phyloP scores from a whole-genome alignment of 92 coral and sea anemone genomes.

The Epizoanthus stellaris region DNA sequence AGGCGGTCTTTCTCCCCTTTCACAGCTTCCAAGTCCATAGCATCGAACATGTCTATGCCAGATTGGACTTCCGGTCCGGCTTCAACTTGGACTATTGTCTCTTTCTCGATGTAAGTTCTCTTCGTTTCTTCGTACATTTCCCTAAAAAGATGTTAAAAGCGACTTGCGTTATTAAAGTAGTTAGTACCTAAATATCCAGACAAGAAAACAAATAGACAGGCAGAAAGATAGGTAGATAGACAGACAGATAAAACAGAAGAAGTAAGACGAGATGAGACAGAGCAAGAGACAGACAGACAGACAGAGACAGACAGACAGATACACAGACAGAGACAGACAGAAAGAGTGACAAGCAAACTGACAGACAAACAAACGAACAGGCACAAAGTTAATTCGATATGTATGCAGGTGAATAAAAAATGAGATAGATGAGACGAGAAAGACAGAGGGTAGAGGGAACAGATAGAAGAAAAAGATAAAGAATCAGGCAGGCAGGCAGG shows the following conservation, averaged over 20 bases:
- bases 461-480: background rate
- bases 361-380: too few species aligned
- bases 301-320: background rate
- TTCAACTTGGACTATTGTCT: conserved; percentile 63
- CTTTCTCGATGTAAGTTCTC: conserved; percentile 65
- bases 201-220: background rate
- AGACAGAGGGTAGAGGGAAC: background rate
- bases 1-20: conserved; percentile 85
- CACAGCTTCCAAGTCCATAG: conserved; percentile 75
- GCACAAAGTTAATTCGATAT: too few species aligned
- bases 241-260: background rate
- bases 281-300: background rate
- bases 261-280: background rate
- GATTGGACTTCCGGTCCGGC: conserved; percentile 73
- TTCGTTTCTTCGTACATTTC: conserved; percentile 55
- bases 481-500: background rate
- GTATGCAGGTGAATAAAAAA: too few species aligned
- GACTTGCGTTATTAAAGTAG: background rate
- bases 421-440: too few species aligned
- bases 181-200: background rate
- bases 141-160: conserved; percentile 15
- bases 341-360: too few species aligned
- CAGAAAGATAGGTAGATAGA: background rate
- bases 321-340: background rate
- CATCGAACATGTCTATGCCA: conserved; percentile 80